Evolutionary conservation across 1,140 invertebrate species (phyloP).

Genomic region (Sitophilus oryzae): DNA sequence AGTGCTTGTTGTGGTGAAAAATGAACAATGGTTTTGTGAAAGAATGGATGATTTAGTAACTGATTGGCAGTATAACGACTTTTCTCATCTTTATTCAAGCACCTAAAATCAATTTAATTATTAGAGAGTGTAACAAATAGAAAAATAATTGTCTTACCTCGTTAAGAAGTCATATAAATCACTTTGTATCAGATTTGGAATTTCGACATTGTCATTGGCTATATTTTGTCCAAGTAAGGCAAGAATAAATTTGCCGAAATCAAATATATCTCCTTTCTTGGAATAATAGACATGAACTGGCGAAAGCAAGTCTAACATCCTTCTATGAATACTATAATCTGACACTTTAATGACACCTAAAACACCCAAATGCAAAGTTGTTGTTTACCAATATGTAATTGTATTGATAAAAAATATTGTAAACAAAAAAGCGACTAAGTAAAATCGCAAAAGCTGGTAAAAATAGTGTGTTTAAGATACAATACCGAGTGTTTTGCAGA

Average conservation of each 20-base stretch:
- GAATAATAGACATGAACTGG: slow-evolving; percentile 51
- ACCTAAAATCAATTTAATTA: slow-evolving; percentile 45
- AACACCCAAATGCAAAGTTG: no score
- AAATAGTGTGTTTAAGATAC: no score
- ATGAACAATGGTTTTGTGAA: slow-evolving; percentile 45
- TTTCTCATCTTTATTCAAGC: slow-evolving; percentile 58
- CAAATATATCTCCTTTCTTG: slow-evolving; percentile 68
- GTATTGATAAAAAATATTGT: no score
- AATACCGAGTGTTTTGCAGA: no score
- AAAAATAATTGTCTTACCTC: slow-evolving; percentile 45
- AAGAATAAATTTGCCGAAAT: slow-evolving; percentile 57
- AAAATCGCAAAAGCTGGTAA: no score
- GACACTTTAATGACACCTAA: slow-evolving; percentile 52
- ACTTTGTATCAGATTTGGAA: slow-evolving; percentile 48
- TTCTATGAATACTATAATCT: slow-evolving; percentile 68
- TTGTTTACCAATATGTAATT: no score
- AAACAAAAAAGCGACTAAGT: no score
- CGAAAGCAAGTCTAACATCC: slow-evolving; percentile 51
- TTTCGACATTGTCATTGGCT: slow-evolving; percentile 46
- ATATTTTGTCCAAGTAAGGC: slow-evolving; percentile 52
- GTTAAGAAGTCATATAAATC: slow-evolving; percentile 66
- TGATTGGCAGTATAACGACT: slow-evolving; percentile 63
- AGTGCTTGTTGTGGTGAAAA: slow-evolving; percentile 36
- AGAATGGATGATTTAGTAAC: slow-evolving; percentile 53
- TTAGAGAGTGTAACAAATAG: background rate